A percentile compares a stretch with the other conserved stretches of the same genome.
These are phyloP conservation scores for Caenorhabditis sinica DNA, from an alignment of 2,888 invertebrate genomes.

Conservation along the genomic window DNA sequence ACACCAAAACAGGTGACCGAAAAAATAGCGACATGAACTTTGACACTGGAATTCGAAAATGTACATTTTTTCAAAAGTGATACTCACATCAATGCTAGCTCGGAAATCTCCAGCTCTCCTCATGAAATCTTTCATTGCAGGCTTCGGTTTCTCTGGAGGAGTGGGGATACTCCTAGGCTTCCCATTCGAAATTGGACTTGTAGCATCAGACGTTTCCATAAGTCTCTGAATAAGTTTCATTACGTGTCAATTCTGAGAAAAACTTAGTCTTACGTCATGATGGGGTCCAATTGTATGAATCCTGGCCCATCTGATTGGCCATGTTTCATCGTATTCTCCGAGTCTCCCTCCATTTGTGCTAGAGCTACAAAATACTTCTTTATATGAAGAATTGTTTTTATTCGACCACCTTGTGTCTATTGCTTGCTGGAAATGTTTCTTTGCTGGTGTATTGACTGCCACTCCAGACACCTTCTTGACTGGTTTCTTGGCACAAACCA, in stretches of 20 bases:
- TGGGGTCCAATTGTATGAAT: conserved; percentile 67
- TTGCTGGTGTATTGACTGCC: conserved; percentile 70
- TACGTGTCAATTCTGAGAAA: not conserved
- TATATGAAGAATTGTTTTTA: not conserved
- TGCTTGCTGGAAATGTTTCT: conserved; percentile 70
- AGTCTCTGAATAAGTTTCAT: conserved; percentile 28
- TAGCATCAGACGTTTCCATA: conserved; percentile 33
- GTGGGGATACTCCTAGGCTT: conserved; percentile 4
- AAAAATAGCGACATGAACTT: conserved; percentile 29
- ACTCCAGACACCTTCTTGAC: conserved; percentile 63
- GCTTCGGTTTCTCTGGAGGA: conserved; percentile 16
- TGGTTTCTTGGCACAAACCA: conserved; percentile 72
- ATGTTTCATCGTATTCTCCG: conserved; percentile 81
- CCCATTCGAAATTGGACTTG: conserved; percentile 41
- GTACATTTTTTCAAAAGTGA: not conserved
- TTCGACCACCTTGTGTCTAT: conserved; percentile 74
- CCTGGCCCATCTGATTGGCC: conserved; percentile 81
- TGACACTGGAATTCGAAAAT: conserved; percentile 26
- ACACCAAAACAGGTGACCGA: conserved; percentile 55
- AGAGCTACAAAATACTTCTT: conserved; percentile 3
- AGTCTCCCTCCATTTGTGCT: conserved; percentile 73
- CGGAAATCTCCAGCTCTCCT: conserved; percentile 41
- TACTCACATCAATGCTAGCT: conserved; percentile 39
- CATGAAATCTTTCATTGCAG: conserved; percentile 31
- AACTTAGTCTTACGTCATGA: conserved; percentile 34